A percentile compares a stretch with the other conserved stretches of the same genome.
Evolutionary conservation across 2,888 invertebrate species (phyloP).

Genomic region (Hyalella azteca): DNA sequence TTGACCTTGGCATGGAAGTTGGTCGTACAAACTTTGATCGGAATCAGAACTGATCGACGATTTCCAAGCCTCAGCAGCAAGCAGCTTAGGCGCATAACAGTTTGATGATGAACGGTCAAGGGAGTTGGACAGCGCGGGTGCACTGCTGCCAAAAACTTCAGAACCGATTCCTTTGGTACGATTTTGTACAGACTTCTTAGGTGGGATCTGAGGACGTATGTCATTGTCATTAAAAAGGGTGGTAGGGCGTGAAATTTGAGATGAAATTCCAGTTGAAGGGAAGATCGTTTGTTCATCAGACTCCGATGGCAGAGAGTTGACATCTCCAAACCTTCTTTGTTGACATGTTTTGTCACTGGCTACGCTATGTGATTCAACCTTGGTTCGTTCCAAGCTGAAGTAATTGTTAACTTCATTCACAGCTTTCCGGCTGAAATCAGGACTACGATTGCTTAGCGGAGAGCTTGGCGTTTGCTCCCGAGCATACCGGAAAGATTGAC

Average conservation of each 20-base stretch:
- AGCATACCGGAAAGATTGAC: slow-evolving; percentile 55
- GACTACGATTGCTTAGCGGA: slow-evolving; percentile 40
- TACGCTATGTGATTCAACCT: not conserved
- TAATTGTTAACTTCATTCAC: slow-evolving; percentile 48
- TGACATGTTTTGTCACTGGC: not conserved
- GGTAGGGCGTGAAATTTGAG: slow-evolving; percentile 21
- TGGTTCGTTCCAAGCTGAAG: slow-evolving; percentile 53
- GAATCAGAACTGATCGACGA: slow-evolving; percentile 29
- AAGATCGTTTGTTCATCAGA: slow-evolving; percentile 39
- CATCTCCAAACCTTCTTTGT: not conserved
- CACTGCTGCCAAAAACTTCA: not conserved
- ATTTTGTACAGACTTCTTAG: slow-evolving; percentile 45
- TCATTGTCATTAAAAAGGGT: not conserved
- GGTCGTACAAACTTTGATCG: slow-evolving; percentile 33
- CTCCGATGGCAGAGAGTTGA: not conserved
- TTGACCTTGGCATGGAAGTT: not conserved
- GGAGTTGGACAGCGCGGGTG: not conserved
- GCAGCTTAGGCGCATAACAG: not conserved
- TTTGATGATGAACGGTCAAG: not conserved
- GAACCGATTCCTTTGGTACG: not conserved
- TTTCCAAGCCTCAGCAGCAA: not conserved
- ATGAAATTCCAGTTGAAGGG: slow-evolving; percentile 48
- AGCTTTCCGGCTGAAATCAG: slow-evolving; percentile 50
- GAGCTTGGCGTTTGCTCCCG: slow-evolving; percentile 39
- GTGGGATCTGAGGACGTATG: slow-evolving; percentile 48